Evolutionary conservation across 2,888 invertebrate species (phyloP).

Genomic region (Drosophila villosipedis): DNA sequence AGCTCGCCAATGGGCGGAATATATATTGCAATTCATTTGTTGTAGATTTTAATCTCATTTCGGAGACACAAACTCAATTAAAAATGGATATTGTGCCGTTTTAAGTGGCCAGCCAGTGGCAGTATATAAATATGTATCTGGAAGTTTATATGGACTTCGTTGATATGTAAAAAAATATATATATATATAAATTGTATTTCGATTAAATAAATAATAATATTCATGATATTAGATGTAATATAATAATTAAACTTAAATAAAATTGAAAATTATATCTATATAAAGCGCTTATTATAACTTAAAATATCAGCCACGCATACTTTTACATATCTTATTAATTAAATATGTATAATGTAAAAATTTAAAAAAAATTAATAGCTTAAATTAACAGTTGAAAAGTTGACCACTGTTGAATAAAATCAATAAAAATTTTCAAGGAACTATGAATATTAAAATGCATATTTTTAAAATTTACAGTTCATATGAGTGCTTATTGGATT

Average conservation of each 20-base stretch:
- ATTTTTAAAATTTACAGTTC: not conserved
- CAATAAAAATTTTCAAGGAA: not conserved
- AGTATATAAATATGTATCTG: not conserved
- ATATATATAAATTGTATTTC: not conserved
- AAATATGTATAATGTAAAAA: not conserved
- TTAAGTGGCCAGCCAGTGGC: conserved; percentile 16
- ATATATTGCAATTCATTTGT: conserved; percentile 14
- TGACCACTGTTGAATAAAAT: not conserved
- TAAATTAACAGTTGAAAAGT: not conserved
- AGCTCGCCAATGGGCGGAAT: conserved; percentile 31
- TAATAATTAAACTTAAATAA: not conserved
- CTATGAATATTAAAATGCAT: not conserved
- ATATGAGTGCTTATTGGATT: conserved; percentile 12
- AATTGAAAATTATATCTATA: not conserved
- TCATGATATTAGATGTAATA: not conserved
- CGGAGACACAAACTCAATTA: conserved; percentile 33
- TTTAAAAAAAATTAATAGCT: not conserved
- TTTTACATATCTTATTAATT: not conserved
- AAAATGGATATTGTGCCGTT: conserved; percentile 9
- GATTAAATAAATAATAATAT: not conserved
- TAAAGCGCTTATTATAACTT: not conserved
- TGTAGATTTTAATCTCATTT: conserved; percentile 15
- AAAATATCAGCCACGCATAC: not conserved
- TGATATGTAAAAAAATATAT: too few species aligned
- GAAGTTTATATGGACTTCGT: too few species aligned